A percentile compares a stretch with the other conserved stretches of the same genome.
Evolutionary conservation across 2,888 invertebrate genomes (phyloP).

Genomic region (Lasius platythorax): DNA sequence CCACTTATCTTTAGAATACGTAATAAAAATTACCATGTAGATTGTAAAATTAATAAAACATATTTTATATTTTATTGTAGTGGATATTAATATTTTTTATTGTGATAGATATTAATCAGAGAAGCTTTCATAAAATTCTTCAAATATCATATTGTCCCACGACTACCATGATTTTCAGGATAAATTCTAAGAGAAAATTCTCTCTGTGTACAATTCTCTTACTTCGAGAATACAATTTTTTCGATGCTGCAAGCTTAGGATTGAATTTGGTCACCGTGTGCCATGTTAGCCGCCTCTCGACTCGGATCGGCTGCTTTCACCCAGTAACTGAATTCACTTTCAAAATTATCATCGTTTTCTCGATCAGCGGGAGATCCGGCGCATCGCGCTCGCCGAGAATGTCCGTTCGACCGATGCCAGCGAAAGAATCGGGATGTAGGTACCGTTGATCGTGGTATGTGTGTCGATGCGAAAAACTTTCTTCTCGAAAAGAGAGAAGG

Average conservation of each 20-base stretch:
- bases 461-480: slow-evolving; percentile 30
- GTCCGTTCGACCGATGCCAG: not conserved
- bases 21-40: too few species aligned
- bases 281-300: slow-evolving; percentile 78
- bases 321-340: slow-evolving; percentile 75
- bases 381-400: slow-evolving; percentile 1
- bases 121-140: too few species aligned
- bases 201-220: too few species aligned
- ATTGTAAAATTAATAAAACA: too few species aligned
- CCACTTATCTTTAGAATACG: too few species aligned
- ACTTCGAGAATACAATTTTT: too few species aligned
- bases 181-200: too few species aligned
- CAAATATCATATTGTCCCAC: too few species aligned
- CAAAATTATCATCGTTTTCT: slow-evolving; percentile 66
- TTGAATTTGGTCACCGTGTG: slow-evolving; percentile 82
- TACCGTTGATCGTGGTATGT: slow-evolving; percentile 32
- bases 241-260: slow-evolving; percentile 57
- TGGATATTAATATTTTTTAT: too few species aligned
- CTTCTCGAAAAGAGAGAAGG: not conserved
- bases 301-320: slow-evolving; percentile 75
- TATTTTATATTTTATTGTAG: too few species aligned
- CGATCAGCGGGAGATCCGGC: slow-evolving; percentile 32
- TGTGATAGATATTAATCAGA: too few species aligned
- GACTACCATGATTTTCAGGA: too few species aligned
- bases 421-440: slow-evolving; percentile 34